phyloP scores from a whole-genome alignment of 2,113 vertebrate species.

The Gobio gobio region DNA sequence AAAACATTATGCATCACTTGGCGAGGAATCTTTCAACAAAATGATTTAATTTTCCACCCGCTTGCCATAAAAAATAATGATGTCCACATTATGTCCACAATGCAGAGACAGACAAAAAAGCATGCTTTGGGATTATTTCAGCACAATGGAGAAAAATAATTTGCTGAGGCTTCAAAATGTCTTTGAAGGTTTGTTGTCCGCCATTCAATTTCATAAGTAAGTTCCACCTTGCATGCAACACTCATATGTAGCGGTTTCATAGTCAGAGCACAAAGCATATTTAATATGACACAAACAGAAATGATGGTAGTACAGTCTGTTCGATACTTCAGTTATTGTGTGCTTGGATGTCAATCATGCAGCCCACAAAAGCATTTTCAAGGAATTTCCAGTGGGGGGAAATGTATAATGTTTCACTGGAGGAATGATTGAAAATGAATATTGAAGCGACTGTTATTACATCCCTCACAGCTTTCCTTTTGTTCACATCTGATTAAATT shows the following conservation, averaged over 20 bases:
- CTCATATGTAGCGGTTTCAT: neutral
- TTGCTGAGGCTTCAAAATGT: neutral
- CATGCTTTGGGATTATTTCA: neutral
- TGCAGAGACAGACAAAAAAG: neutral
- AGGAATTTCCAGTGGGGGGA: neutral
- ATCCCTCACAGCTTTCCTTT: neutral
- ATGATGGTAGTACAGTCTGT: neutral
- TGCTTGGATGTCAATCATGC: neutral
- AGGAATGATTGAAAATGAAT: neutral
- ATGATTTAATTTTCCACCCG: slow-evolving; percentile 52
- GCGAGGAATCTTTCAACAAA: slow-evolving; percentile 59
- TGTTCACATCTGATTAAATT: neutral
- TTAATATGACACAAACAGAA: neutral
- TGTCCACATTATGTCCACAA: slow-evolving; percentile 33
- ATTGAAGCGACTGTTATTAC: neutral
- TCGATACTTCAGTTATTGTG: neutral
- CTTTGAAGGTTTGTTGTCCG: neutral
- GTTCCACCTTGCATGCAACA: neutral
- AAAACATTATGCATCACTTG: slow-evolving; percentile 46
- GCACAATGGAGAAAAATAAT: neutral
- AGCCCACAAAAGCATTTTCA: neutral
- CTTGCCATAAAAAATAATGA: slow-evolving; percentile 34
- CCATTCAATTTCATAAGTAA: neutral
- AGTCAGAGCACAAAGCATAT: neutral
- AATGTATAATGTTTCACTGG: neutral